These are phyloP conservation scores for Lethenteron reissneri DNA, from an alignment of 2,113 vertebrate species.

Conservation along the genomic window DNA sequence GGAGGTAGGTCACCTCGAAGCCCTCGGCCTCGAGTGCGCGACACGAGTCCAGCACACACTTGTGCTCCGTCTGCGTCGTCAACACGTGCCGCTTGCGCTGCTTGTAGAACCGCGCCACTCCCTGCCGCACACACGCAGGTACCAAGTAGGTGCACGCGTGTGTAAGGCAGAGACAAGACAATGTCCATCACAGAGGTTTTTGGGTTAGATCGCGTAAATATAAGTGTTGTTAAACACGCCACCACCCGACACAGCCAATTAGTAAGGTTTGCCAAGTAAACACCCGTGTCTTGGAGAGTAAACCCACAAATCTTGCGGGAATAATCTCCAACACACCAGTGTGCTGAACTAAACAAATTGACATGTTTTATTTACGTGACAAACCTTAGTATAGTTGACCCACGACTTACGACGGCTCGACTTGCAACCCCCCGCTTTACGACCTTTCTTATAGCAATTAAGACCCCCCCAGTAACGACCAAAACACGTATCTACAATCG, in stretches of 20 bases:
- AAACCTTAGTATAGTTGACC: no score
- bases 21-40: slow-evolving; percentile 69
- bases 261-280: no score
- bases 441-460: no score
- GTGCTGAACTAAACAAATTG: no score
- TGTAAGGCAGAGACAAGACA: background rate
- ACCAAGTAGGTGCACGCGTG: no score
- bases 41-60: slow-evolving; percentile 86
- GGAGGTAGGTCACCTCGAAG: slow-evolving; percentile 64
- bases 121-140: slow-evolving; percentile 23
- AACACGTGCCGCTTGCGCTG: slow-evolving; percentile 66
- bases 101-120: slow-evolving; percentile 76
- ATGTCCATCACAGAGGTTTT: background rate
- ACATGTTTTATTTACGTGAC: no score
- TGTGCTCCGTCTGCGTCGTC: slow-evolving; percentile 84
- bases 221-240: background rate
- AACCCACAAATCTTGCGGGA: background rate
- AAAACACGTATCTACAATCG: no score
- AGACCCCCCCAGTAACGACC: no score
- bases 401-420: no score
- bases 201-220: background rate
- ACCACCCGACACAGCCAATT: background rate
- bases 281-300: background rate
- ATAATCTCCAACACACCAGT: background rate
- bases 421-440: no score